Conservation (phyloP, 2,888 invertebrate genomes). For the Baccha elongata region DNA sequence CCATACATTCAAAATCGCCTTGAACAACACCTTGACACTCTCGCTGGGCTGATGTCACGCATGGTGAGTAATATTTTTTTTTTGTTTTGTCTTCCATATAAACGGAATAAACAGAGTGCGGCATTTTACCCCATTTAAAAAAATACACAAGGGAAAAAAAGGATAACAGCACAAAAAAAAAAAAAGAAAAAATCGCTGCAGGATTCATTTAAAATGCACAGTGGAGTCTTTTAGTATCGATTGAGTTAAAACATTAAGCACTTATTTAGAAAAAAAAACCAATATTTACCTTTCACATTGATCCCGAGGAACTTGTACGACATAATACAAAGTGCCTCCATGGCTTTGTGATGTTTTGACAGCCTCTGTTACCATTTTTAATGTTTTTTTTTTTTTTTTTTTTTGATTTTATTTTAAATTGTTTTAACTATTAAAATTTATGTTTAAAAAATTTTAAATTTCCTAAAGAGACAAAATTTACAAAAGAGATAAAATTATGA, state of each 20-base stretch:
- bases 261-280: not conserved
- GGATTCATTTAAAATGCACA: conserved; percentile 2
- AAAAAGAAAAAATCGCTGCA: not conserved
- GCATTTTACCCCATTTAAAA: conserved; percentile 3
- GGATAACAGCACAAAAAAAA: not conserved
- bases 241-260: not conserved
- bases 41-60: conserved; percentile 70
- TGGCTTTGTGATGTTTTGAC: conserved; percentile 72
- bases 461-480: no score
- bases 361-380: conserved; percentile 66
- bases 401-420: not conserved
- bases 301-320: conserved; percentile 69
- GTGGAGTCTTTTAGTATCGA: no score
- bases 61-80: conserved; percentile 62
- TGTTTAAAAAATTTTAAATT: conserved; percentile 53
- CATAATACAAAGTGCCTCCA: conserved; percentile 68
- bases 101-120: not conserved
- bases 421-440: conserved; percentile 32
- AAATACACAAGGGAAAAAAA: not conserved
- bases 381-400: conserved; percentile 18
- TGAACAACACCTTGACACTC: conserved; percentile 69
- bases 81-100: no score
- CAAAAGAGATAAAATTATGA: no score
- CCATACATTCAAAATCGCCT: conserved; percentile 37
- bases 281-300: conserved; percentile 61